These are phyloP conservation scores for Drusus annulatus DNA, from an alignment of 1,140 invertebrate genomes.

Conservation along the genomic window DNA sequence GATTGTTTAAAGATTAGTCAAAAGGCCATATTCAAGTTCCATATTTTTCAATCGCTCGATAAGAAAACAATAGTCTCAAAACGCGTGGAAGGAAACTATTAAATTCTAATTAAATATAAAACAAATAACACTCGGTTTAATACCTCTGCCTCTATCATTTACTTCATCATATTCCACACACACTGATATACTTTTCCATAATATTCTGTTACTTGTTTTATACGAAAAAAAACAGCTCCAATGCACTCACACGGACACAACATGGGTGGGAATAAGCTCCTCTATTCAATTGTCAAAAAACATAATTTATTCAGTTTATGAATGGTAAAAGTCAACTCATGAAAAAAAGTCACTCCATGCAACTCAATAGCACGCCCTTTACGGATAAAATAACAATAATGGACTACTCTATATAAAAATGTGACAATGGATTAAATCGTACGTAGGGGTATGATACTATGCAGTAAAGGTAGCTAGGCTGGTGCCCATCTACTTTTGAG, in stretches of 20 bases:
- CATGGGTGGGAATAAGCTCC: conserved; percentile 13
- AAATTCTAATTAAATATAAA: too few species aligned
- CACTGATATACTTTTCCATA: background rate
- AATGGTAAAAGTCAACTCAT: background rate
- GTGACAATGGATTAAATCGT: background rate
- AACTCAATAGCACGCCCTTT: too few species aligned
- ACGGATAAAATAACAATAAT: conserved; percentile 3
- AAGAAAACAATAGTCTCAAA: too few species aligned
- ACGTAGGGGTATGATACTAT: background rate
- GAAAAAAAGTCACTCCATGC: too few species aligned
- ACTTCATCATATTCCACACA: background rate
- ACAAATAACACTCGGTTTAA: too few species aligned
- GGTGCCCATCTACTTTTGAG: too few species aligned
- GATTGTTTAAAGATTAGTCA: too few species aligned
- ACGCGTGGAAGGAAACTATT: too few species aligned
- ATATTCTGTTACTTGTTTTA: background rate
- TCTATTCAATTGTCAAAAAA: conserved; percentile 20
- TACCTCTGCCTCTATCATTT: background rate
- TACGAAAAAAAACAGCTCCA: background rate
- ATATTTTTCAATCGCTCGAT: too few species aligned
- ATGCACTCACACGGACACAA: background rate
- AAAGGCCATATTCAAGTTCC: too few species aligned
- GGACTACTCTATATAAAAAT: conserved; percentile 2
- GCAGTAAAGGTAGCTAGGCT: too few species aligned
- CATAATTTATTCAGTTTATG: conserved; percentile 21